phyloP scores from a whole-genome alignment of 2,888 invertebrate species.

The Caenorhabditis japonica region DNA sequence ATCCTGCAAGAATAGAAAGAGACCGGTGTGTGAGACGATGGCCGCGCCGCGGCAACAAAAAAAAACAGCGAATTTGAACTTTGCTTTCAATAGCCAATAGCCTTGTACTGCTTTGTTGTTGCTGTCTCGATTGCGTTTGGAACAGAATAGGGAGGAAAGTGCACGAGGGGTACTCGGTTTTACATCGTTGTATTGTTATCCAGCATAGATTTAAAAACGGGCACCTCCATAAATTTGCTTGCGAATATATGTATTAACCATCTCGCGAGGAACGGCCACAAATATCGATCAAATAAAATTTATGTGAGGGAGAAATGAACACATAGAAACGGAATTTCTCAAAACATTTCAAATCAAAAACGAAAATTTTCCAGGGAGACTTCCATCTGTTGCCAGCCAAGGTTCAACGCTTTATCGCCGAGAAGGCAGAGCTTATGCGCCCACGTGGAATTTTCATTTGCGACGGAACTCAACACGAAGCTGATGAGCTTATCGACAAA shows the following conservation, averaged over 20 bases:
- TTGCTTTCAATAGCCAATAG: conserved; percentile 17
- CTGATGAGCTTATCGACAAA: conserved; percentile 77
- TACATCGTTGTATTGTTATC: too few species aligned
- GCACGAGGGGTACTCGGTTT: background rate
- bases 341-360: background rate
- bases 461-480: conserved; percentile 78
- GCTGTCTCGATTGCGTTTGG: background rate
- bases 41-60: background rate
- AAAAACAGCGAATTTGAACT: conserved; percentile 12
- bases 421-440: conserved; percentile 78
- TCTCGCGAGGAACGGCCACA: too few species aligned
- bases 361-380: conserved; percentile 77
- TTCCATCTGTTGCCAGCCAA: conserved; percentile 78
- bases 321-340: too few species aligned
- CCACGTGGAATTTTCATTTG: conserved; percentile 77
- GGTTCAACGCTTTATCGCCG: conserved; percentile 78
- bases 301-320: too few species aligned
- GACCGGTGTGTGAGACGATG: conserved; percentile 22
- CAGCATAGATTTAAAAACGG: too few species aligned
- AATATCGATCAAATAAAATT: too few species aligned
- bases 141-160: background rate
- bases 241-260: too few species aligned
- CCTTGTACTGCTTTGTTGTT: background rate
- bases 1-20: too few species aligned
- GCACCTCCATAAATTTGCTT: too few species aligned